Conservation (phyloP, 2,888 invertebrate species). For the Agrotis puta region DNA sequence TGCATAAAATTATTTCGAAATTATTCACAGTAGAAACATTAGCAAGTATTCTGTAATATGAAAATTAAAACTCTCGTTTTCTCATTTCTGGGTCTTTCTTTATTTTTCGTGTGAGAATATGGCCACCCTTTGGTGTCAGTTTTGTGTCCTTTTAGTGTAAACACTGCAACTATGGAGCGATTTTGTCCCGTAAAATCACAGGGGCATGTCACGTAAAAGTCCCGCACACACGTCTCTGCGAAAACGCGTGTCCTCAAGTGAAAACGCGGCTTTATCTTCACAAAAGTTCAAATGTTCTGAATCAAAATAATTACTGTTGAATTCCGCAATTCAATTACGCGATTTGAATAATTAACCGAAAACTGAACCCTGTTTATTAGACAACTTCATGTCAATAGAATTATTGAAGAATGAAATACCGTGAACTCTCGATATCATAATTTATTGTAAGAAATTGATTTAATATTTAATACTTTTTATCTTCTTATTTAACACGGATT, state of each 20-base stretch:
- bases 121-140: too few relatives aligned
- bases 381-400: slow-evolving; percentile 23
- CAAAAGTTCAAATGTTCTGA: neutral
- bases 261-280: neutral
- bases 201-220: too few relatives aligned
- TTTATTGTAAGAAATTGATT: slow-evolving; percentile 20
- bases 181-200: too few relatives aligned
- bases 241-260: too few relatives aligned
- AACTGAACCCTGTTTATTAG: slow-evolving; percentile 15
- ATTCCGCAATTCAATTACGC: slow-evolving; percentile 19
- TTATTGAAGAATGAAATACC: slow-evolving; percentile 28
- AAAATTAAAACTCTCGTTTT: neutral
- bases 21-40: slow-evolving; percentile 19
- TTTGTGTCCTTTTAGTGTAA: too few relatives aligned
- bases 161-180: too few relatives aligned
- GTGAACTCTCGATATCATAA: slow-evolving; percentile 7
- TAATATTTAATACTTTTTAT: neutral
- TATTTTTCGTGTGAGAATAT: too few relatives aligned
- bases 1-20: slow-evolving; percentile 31
- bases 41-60: neutral
- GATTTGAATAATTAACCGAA: slow-evolving; percentile 29
- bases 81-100: neutral
- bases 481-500: too few relatives aligned
- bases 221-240: too few relatives aligned
- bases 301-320: slow-evolving; percentile 15